Percentiles rank a stretch among this genome's conserved stretches.
Conservation (phyloP, 2,797 vertebrate genomes). For the Pseudotriccus pelzelni region DNA sequence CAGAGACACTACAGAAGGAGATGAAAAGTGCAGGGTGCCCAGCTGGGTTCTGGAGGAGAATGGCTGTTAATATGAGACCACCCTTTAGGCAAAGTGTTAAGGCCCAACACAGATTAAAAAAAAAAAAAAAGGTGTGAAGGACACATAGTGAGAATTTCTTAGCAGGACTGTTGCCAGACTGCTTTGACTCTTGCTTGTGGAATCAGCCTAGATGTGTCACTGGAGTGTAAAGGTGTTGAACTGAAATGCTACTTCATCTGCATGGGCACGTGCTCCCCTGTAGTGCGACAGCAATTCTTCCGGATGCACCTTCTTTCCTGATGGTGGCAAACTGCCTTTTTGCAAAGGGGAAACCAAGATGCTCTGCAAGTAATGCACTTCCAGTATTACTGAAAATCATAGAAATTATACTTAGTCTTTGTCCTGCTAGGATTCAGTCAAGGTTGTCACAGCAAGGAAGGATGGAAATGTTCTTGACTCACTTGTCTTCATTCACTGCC, state of each 20-base stretch:
- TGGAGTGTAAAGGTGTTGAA: constrained; percentile 31
- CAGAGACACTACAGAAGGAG: background rate
- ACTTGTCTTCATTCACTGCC: background rate
- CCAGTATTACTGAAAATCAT: background rate
- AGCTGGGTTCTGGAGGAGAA: background rate
- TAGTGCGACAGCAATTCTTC: background rate
- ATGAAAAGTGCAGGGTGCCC: background rate
- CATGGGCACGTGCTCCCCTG: background rate
- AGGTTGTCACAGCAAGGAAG: background rate
- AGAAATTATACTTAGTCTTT: background rate
- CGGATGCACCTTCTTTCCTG: background rate
- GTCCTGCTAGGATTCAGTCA: background rate
- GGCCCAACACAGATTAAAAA: background rate
- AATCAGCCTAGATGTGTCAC: background rate
- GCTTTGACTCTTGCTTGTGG: constrained; percentile 17
- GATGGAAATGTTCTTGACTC: background rate
- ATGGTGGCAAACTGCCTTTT: background rate
- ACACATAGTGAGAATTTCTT: background rate
- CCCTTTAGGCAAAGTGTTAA: background rate
- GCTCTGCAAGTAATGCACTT: background rate
- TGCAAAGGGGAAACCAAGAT: background rate
- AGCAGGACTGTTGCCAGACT: constrained; percentile 2
- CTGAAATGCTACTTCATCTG: background rate
- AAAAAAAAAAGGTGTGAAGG: background rate
- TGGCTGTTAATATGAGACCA: background rate